Evolutionary conservation across 1,140 invertebrate species (phyloP).

Genomic region (Drosophila athabasca): DNA sequence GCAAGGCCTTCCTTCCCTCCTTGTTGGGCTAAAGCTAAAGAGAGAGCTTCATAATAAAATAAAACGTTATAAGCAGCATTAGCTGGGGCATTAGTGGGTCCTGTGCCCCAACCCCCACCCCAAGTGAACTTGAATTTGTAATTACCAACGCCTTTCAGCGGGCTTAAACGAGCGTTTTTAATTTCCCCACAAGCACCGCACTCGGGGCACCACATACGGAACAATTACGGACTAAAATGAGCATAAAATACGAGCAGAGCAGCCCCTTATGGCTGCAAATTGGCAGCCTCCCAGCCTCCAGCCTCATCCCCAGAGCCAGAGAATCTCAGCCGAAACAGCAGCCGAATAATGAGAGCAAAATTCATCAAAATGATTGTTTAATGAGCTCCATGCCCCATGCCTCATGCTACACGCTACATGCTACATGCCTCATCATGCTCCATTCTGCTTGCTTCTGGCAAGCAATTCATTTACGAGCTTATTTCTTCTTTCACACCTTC

Average conservation of each 20-base stretch:
- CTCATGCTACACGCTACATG: neutral
- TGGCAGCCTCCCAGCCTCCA: constrained; percentile 30
- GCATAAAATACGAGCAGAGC: constrained; percentile 48
- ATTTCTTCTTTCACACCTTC: constrained; percentile 67
- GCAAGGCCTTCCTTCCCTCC: too few species aligned
- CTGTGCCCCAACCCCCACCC: constrained; percentile 17
- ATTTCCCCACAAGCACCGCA: constrained; percentile 45
- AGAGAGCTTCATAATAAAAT: constrained; percentile 1
- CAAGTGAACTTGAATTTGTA: constrained; percentile 79
- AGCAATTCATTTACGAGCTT: constrained; percentile 54
- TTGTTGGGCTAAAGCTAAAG: neutral
- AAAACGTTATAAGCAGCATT: constrained; percentile 42
- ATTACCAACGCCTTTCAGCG: constrained; percentile 67
- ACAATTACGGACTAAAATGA: constrained; percentile 55
- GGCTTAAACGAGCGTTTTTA: constrained; percentile 59
- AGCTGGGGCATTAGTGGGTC: constrained; percentile 27
- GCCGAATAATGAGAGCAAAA: constrained; percentile 21
- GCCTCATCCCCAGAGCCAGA: constrained; percentile 6
- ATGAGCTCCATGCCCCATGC: constrained; percentile 53
- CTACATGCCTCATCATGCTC: neutral
- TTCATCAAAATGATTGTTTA: constrained; percentile 81
- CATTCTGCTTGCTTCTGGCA: constrained; percentile 15
- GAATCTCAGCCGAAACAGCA: constrained; percentile 4
- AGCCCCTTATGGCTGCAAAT: constrained; percentile 52
- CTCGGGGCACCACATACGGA: constrained; percentile 12